A percentile compares a stretch with the other conserved stretches of the same genome.
Conservation (phyloP, 2,113 vertebrate species). For the Phaethornis superciliosus region DNA sequence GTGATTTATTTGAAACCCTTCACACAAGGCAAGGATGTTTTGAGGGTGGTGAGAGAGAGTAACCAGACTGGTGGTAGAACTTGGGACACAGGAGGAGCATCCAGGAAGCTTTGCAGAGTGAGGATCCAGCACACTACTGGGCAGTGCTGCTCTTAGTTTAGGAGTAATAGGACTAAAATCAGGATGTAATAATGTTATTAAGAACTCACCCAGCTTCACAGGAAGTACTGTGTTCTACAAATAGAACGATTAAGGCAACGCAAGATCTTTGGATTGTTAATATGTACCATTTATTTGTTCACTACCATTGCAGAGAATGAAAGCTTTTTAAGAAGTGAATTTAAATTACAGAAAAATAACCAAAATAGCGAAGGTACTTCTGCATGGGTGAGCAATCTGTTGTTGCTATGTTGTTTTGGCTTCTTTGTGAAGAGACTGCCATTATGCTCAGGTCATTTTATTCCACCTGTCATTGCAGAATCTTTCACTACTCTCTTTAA, state of each 20-base stretch:
- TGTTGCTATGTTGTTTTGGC: neutral
- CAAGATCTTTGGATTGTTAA: neutral
- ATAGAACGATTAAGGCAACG: neutral
- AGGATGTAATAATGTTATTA: neutral
- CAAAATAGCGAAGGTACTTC: neutral
- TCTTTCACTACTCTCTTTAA: neutral
- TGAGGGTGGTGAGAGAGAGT: neutral
- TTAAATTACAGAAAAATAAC: neutral
- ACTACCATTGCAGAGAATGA: fast-evolving
- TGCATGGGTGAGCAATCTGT: neutral
- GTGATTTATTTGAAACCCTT: neutral
- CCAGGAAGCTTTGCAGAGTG: neutral
- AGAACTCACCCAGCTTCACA: neutral
- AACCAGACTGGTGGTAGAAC: neutral
- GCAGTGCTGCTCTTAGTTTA: neutral
- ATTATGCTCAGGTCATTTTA: neutral
- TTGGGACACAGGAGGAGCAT: neutral
- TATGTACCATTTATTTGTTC: neutral
- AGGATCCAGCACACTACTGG: neutral
- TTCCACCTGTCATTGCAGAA: neutral
- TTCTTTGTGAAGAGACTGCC: neutral
- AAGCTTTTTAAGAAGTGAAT: neutral
- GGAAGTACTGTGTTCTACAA: neutral
- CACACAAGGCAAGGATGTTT: neutral
- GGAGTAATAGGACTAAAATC: neutral